Evolutionary conservation across 2,888 invertebrate species (phyloP), one percentile per base, ranked within the genome.

Genomic region (Tetragonula carbonaria): DNA sequence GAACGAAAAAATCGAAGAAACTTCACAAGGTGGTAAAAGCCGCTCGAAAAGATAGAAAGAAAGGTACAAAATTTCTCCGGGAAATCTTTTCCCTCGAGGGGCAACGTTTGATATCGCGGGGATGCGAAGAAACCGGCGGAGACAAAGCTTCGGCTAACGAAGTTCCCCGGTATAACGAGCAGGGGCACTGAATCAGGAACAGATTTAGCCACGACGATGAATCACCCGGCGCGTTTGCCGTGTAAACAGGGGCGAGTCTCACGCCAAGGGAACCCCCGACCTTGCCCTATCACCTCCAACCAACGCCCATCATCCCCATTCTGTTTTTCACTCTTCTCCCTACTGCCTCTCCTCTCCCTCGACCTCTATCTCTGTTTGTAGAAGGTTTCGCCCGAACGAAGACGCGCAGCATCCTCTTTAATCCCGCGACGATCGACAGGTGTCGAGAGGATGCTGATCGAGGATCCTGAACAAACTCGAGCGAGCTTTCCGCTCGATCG

Each of bases 401-500:
- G 72, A 70, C 23, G 80, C 87, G 88, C 53, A 11, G 87, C 84
- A 88, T 92, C 90, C 87, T 89, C 91, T 92, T 92, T 91, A 92
- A 92, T 91, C 90, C 91, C 78, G n/a, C 68, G 14, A 45, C 89
- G 89, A 91, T 92, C 91, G 91, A 90, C 91, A 90, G 91, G 90
- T 92, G 91, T 92, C 89, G 88, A 87, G 87, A 81, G 88, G 72
- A 70, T 33, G 71, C 80, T 70, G 82, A 87, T 82, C 86, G 76
- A 71, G 80, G 72, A 87, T 87, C 87, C 87, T 86, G 82, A 80
- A 74, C 87, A 89, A 89, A 88, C 86, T 85, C 67, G 70, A 70
- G 82, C 73, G 70, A 70, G 82, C 73, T 84, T 71, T 87, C 77
- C 80, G 74, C 74, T 59, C 74, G 81, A 85, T 85, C 81, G 87